phyloP scores from a whole-genome alignment of 2,113 vertebrate genomes.

The Cyprinodon variegatus region DNA sequence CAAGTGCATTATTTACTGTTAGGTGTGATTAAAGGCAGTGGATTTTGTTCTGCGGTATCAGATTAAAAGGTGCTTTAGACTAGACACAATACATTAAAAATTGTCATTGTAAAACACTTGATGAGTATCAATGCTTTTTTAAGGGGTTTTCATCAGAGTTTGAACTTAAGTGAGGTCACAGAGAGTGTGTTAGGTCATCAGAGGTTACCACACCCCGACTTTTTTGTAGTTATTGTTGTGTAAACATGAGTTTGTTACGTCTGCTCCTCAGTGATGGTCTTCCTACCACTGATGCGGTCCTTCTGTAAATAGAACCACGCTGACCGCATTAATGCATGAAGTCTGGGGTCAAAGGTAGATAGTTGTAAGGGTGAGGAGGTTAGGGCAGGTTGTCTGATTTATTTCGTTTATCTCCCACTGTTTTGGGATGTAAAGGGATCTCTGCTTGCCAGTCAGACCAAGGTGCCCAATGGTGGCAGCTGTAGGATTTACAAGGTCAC shows the following conservation, averaged over 20 bases:
- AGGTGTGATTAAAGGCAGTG: background rate
- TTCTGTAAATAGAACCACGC: slow-evolving; percentile 71
- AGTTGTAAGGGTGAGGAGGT: slow-evolving; percentile 59
- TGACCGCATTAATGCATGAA: slow-evolving; percentile 73
- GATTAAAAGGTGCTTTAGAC: background rate
- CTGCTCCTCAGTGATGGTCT: slow-evolving; percentile 54
- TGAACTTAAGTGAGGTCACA: slow-evolving; percentile 54
- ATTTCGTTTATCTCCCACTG: slow-evolving; percentile 73
- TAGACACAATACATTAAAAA: background rate
- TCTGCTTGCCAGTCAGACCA: slow-evolving; percentile 54
- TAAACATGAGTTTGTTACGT: slow-evolving; percentile 73
- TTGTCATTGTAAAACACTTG: background rate
- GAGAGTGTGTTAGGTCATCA: slow-evolving; percentile 62
- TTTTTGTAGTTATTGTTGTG: slow-evolving; percentile 57
- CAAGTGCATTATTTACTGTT: background rate
- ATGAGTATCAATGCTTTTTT: background rate
- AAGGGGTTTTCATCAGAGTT: background rate
- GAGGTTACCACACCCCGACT: slow-evolving; percentile 63
- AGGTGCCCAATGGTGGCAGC: slow-evolving; percentile 65
- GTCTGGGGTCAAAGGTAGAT: slow-evolving; percentile 70
- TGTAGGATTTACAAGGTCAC: slow-evolving; percentile 76
- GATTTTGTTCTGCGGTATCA: background rate
- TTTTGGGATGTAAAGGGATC: slow-evolving; percentile 31
- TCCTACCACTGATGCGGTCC: slow-evolving; percentile 59
- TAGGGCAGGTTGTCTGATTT: slow-evolving; percentile 63